These are phyloP conservation scores for Perizoma flavofasciatum DNA, from an alignment of 2,888 invertebrate genomes.

Conservation along the genomic window DNA sequence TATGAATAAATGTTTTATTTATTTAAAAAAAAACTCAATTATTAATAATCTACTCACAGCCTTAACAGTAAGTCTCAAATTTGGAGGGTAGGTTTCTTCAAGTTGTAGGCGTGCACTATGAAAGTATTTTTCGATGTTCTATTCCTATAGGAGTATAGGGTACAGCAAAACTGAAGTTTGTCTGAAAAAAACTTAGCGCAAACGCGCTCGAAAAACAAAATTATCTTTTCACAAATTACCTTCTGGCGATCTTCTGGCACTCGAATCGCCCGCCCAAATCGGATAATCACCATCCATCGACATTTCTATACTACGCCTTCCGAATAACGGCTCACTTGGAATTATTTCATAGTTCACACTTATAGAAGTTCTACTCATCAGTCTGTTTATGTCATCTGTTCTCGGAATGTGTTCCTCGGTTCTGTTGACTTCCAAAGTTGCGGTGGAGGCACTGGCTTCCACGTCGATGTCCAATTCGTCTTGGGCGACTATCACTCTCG, in stretches of 20 bases:
- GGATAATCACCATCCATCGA: slow-evolving; percentile 63
- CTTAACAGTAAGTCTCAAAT: too few species aligned
- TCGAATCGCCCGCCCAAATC: slow-evolving; percentile 87
- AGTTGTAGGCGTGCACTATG: too few species aligned
- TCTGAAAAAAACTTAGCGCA: not conserved
- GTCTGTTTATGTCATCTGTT: slow-evolving; percentile 48
- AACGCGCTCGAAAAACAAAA: too few species aligned
- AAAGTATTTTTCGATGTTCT: too few species aligned
- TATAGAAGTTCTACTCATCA: slow-evolving; percentile 48
- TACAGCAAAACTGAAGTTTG: too few species aligned
- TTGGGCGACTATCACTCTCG: slow-evolving; percentile 91
- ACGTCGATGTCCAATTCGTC: slow-evolving; percentile 87
- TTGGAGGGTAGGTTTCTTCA: too few species aligned
- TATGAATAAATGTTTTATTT: too few species aligned
- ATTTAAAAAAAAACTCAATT: too few species aligned
- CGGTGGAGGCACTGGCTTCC: slow-evolving; percentile 38
- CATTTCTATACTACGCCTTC: slow-evolving; percentile 60
- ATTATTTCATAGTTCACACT: slow-evolving; percentile 48
- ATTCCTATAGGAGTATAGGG: too few species aligned
- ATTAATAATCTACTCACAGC: too few species aligned
- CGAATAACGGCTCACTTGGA: slow-evolving; percentile 55
- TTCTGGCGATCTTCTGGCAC: slow-evolving; percentile 90
- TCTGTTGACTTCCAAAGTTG: slow-evolving; percentile 27
- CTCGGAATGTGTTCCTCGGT: slow-evolving; percentile 22
- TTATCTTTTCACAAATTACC: slow-evolving; percentile 81